phyloP scores from a whole-genome alignment of 2,888 invertebrate genomes.

The Thera obeliscata region DNA sequence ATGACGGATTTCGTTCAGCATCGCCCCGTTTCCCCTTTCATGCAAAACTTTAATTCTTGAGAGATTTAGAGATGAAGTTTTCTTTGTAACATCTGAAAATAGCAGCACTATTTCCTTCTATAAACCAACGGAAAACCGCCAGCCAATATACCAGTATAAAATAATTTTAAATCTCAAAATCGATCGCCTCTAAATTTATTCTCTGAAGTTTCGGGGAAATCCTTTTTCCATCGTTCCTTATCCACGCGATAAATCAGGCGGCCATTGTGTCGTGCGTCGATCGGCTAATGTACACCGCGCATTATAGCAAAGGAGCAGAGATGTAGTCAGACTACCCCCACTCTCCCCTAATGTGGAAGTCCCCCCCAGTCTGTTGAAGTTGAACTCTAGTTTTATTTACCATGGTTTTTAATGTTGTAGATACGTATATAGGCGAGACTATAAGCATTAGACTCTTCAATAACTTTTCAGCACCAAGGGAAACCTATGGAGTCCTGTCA shows the following conservation, averaged over 20 bases:
- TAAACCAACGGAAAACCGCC: constrained; percentile 5
- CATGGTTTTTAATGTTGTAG: no score
- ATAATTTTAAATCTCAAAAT: constrained; percentile 51
- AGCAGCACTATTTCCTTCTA: neutral
- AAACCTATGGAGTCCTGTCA: no score
- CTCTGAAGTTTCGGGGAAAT: constrained; percentile 64
- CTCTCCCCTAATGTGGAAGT: neutral
- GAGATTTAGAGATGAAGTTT: neutral
- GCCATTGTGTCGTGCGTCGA: constrained; percentile 64
- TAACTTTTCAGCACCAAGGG: no score
- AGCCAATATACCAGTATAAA: constrained; percentile 29
- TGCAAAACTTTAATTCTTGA: neutral
- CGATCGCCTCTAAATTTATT: constrained; percentile 63
- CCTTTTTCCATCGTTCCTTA: constrained; percentile 69
- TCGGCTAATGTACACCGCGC: constrained; percentile 68
- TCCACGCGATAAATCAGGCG: constrained; percentile 71
- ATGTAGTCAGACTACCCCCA: constrained; percentile 25
- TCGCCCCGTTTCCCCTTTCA: constrained; percentile 11
- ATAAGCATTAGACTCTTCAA: no score
- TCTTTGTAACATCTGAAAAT: neutral
- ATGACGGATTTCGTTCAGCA: constrained; percentile 40
- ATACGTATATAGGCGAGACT: no score
- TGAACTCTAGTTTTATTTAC: neutral
- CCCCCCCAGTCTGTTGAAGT: neutral
- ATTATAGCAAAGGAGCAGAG: constrained; percentile 48